Percentiles rank a stretch among this genome's conserved stretches.
These are phyloP conservation scores for Eupithecia subumbrata DNA, from an alignment of 2,888 invertebrate genomes.

Conservation along the genomic window DNA sequence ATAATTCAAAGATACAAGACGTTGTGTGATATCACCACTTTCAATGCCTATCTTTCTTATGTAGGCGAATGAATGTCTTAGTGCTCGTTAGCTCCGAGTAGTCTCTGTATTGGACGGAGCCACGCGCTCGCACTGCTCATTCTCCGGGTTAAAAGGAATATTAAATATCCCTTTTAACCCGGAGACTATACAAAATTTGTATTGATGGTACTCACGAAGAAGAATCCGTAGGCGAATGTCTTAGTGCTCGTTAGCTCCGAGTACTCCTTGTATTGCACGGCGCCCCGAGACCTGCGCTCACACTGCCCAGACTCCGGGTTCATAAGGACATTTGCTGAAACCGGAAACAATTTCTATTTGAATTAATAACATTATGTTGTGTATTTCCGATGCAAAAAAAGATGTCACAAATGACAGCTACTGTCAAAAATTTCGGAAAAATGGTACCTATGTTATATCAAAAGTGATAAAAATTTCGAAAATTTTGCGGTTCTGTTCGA, in stretches of 20 bases:
- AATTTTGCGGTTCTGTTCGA: too few species aligned
- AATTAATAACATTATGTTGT: too few species aligned
- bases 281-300: not conserved
- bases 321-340: not conserved
- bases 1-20: too few species aligned
- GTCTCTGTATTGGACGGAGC: not conserved
- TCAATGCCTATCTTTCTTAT: too few species aligned
- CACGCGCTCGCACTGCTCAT: not conserved
- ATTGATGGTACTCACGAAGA: not conserved
- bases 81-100: not conserved
- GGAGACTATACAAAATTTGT: too few species aligned
- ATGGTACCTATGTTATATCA: too few species aligned
- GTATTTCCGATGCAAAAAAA: too few species aligned
- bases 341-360: not conserved
- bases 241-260: not conserved
- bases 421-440: too few species aligned
- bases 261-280: slow-evolving; percentile 9
- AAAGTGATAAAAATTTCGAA: too few species aligned
- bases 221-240: slow-evolving; percentile 2
- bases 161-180: too few species aligned
- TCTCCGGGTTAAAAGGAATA: not conserved
- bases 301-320: slow-evolving; percentile 4
- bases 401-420: too few species aligned
- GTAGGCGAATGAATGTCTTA: not conserved
- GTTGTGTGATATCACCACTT: too few species aligned